phyloP scores from a whole-genome alignment of 2,113 vertebrate genomes.

The Lonchura striata region DNA sequence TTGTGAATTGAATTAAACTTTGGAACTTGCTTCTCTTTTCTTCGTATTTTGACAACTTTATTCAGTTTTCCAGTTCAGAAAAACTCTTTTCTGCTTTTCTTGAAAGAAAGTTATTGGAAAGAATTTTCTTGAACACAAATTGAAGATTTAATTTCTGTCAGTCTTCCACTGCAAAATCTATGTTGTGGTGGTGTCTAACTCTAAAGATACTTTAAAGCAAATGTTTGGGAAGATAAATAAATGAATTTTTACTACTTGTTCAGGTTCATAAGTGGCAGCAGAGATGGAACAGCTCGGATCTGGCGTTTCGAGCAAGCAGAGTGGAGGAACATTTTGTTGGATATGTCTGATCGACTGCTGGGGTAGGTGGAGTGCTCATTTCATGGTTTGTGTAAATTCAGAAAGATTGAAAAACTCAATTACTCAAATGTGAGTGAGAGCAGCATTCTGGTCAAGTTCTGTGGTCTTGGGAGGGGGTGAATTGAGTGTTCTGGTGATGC shows the following conservation, averaged over 20 bases:
- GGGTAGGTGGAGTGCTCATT: slow-evolving; percentile 71
- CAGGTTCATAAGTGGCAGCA: slow-evolving; percentile 95
- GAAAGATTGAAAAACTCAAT: not conserved
- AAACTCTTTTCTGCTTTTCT: not conserved
- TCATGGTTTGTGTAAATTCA: not conserved
- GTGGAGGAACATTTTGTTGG: slow-evolving; percentile 89
- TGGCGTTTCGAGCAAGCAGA: slow-evolving; percentile 91
- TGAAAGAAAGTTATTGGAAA: not conserved
- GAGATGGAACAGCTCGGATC: slow-evolving; percentile 93
- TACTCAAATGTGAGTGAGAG: not conserved
- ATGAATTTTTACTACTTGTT: not conserved
- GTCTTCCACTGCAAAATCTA: not conserved
- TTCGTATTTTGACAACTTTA: not conserved
- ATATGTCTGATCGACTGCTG: slow-evolving; percentile 88
- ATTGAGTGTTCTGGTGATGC: not conserved
- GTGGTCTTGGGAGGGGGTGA: not conserved
- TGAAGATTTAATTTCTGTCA: not conserved
- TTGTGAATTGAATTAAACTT: not conserved
- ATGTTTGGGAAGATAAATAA: not conserved
- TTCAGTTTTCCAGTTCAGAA: not conserved
- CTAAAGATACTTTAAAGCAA: not conserved
- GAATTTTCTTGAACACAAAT: not conserved
- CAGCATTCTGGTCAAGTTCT: not conserved
- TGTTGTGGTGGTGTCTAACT: not conserved
- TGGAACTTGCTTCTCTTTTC: not conserved